phyloP scores from a whole-genome alignment of 2,113 vertebrate genomes.

The Ancistrus triradiatus region DNA sequence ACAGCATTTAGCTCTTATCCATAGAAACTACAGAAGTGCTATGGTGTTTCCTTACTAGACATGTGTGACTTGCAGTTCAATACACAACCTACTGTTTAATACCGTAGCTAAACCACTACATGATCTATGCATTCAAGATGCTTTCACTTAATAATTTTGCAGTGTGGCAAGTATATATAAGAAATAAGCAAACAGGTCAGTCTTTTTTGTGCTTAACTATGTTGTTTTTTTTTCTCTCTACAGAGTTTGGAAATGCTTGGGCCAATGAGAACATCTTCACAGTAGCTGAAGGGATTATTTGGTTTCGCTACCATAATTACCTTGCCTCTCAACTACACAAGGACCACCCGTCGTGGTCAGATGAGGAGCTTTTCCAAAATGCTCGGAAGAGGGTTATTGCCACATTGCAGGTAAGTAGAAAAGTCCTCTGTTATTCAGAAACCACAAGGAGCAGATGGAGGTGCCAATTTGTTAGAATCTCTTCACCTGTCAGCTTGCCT shows the following conservation, averaged over 20 bases:
- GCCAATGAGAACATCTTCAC: constrained; percentile 88
- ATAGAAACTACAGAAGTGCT: too few species aligned
- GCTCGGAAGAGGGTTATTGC: constrained; percentile 82
- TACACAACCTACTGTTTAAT: too few species aligned
- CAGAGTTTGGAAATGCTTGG: constrained; percentile 85
- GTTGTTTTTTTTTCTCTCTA: constrained; percentile 27
- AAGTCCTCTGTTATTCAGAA: constrained; percentile 51
- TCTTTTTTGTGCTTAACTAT: too few species aligned
- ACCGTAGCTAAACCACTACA: too few species aligned
- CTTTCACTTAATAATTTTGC: too few species aligned
- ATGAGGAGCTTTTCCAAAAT: constrained; percentile 87
- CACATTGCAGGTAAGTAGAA: constrained; percentile 84
- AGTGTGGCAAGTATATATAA: too few species aligned
- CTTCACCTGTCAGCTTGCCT: constrained; percentile 26
- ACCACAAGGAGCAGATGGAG: constrained; percentile 27
- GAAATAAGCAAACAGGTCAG: too few species aligned
- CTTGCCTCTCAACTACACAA: constrained; percentile 64
- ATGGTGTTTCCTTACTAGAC: too few species aligned
- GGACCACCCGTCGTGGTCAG: constrained; percentile 73
- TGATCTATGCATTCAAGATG: too few species aligned
- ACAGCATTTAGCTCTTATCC: too few species aligned
- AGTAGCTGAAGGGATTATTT: constrained; percentile 79
- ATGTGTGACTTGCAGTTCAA: too few species aligned
- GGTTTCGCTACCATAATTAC: constrained; percentile 93
- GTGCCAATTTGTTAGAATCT: constrained; percentile 45